Percentiles rank a stretch among this genome's conserved stretches.
Evolutionary conservation across 2,113 vertebrate genomes (phyloP).

Genomic region (Odontophorus gujanensis): DNA sequence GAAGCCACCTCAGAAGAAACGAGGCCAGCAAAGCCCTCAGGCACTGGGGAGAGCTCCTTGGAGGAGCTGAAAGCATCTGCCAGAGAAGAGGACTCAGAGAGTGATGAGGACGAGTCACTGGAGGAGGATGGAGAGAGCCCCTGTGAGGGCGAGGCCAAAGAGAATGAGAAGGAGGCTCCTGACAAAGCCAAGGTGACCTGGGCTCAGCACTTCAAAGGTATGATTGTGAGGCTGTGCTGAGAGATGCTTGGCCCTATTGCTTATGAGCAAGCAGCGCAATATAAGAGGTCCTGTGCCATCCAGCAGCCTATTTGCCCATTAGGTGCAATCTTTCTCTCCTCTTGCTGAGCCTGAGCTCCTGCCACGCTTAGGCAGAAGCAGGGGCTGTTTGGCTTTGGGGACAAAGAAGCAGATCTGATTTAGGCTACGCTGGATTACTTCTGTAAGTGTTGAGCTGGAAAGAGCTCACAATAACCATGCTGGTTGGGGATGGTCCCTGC

Average conservation of each 20-base stretch:
- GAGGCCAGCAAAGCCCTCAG: not conserved
- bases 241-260: not conserved
- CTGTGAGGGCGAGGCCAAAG: not conserved
- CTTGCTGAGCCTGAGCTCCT: fast-evolving
- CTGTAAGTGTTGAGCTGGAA: not conserved
- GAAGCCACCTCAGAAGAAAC: constrained; percentile 9
- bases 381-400: not conserved
- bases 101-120: not conserved
- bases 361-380: not conserved
- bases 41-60: not conserved
- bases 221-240: fast-evolving
- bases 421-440: fast-evolving
- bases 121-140: constrained; percentile 4
- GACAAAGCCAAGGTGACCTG: not conserved
- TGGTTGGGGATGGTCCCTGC: not conserved
- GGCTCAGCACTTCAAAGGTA: constrained; percentile 71
- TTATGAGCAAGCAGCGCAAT: not conserved
- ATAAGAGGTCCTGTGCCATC: not conserved
- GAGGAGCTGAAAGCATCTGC: not conserved
- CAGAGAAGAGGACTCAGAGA: not conserved
- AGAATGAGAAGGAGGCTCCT: not conserved
- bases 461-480: not conserved
- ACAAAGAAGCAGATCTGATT: fast-evolving
- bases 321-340: fast-evolving
- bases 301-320: not conserved